Base-by-base conservation (phyloP, 92 coral and sea anemone species). In the Umimayanthus chanpuru region DNA sequence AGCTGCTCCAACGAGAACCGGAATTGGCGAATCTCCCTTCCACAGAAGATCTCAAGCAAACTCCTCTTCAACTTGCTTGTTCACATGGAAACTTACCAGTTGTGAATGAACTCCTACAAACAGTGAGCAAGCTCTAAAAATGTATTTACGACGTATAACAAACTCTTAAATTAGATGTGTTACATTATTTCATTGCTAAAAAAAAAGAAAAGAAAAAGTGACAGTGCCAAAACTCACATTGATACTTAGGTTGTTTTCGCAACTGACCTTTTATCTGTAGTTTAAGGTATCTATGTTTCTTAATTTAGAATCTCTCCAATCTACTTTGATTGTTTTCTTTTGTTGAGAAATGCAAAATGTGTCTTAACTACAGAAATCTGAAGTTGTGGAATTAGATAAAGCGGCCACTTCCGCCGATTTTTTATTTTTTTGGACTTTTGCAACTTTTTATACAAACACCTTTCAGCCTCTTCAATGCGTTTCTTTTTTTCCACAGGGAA, bases 51-150 rank as follows among this genome's bases (percentile, higher is more conserved):
- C 29, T 43, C 14, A 21, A 44, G 56, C 80, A 47, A 40, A 76
- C 53, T 41, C 29, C 80, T 20, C 80, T 76, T 76, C 80, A 76
- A 43, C 43, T 76, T 21, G 28, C 80, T 43, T 76, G 80, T 26
- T 41, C 29, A 47, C 56, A 38, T n/a, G 80, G 80, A 18, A 26
- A 43, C 20, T 39, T 76, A 4, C 53, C 43, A 43, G 18, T 39
- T 43, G 80, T 76, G 80, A 43, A 76, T 23, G 80, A 76, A 76
- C 80, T 76, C 56, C 29, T 76, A n/a, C 2, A 76, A 43, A 40
- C 50, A 6, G 80, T 76, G 55, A 76, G 80, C 43, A 4, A 32
- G 36, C 20, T 28, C 30, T 73, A 6, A 7, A 0, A 32, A 2
- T 36, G 5, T 20, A 1, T 32, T 61, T 61, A 61, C 58, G 68